A percentile compares a stretch with the other conserved stretches of the same genome.
Evolutionary conservation across 2,113 vertebrate species (phyloP).

Genomic region (Chlorodrepanis virens): DNA sequence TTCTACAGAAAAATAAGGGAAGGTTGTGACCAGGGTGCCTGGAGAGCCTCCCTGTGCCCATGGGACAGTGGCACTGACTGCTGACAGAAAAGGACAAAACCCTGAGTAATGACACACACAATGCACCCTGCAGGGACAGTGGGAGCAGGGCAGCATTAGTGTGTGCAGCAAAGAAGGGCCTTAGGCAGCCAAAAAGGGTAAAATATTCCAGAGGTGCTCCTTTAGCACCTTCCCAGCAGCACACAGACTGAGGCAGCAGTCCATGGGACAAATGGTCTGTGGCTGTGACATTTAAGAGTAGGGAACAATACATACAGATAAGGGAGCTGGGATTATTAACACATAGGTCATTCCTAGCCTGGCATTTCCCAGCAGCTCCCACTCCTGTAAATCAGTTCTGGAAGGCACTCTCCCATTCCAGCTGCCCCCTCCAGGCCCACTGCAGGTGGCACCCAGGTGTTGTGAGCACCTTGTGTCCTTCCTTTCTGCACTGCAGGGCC

Average conservation of each 20-base stretch:
- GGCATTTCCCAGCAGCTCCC: not conserved
- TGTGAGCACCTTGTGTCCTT: not conserved
- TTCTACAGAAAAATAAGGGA: not conserved
- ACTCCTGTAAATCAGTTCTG: not conserved
- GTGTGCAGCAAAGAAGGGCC: not conserved
- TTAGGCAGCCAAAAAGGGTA: not conserved
- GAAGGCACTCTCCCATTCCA: not conserved
- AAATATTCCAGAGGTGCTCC: not conserved
- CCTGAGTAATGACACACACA: fast-evolving
- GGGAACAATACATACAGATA: not conserved
- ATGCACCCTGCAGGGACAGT: not conserved
- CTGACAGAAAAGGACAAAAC: not conserved
- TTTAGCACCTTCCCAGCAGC: not conserved
- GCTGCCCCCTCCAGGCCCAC: not conserved
- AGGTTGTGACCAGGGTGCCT: not conserved
- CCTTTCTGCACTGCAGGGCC: not conserved
- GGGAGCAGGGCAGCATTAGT: not conserved
- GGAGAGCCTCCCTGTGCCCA: not conserved
- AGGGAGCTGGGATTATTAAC: not conserved
- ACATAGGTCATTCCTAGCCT: not conserved
- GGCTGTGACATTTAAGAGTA: not conserved
- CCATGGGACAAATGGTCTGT: not conserved
- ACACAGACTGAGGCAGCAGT: not conserved
- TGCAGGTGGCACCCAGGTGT: not conserved
- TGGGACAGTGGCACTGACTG: not conserved